phyloP scores from a whole-genome alignment of 2,797 vertebrate genomes.

The Neosilurus mollespiculum region DNA sequence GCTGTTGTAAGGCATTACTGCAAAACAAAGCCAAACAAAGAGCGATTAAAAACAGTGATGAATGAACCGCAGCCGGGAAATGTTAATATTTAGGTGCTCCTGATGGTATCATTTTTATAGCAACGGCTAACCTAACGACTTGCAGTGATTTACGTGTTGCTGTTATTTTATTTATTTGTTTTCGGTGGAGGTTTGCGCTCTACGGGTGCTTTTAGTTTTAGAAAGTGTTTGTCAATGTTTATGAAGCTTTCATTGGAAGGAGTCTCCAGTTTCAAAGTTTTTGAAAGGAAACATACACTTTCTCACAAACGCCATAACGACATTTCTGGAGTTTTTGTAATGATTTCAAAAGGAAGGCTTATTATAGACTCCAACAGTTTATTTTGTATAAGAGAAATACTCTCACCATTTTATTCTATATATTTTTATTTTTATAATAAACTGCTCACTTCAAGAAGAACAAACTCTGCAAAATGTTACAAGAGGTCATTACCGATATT shows the following conservation, averaged over 20 bases:
- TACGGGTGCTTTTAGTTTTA: no score
- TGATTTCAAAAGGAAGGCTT: no score
- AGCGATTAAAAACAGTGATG: background rate
- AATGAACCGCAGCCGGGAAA: background rate
- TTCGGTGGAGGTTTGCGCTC: no score
- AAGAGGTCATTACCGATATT: background rate
- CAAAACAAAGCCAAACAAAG: constrained; percentile 57
- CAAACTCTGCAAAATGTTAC: background rate
- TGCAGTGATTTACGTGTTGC: background rate
- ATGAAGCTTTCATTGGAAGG: background rate
- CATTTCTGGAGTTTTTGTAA: no score
- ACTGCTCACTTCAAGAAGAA: background rate
- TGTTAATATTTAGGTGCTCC: background rate
- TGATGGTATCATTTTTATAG: background rate
- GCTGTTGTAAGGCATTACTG: constrained; percentile 99
- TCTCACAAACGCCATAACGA: background rate
- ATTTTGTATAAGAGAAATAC: no score
- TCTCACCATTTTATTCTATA: background rate
- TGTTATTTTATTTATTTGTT: background rate
- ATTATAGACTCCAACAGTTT: no score
- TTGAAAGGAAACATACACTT: background rate
- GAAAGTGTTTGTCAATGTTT: background rate
- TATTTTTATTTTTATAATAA: background rate
- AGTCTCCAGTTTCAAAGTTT: background rate
- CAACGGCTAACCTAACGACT: no score